These are phyloP conservation scores for Pachyrhynchus sulphureomaculatus DNA, from an alignment of 1,140 invertebrate genomes.

Conservation along the genomic window DNA sequence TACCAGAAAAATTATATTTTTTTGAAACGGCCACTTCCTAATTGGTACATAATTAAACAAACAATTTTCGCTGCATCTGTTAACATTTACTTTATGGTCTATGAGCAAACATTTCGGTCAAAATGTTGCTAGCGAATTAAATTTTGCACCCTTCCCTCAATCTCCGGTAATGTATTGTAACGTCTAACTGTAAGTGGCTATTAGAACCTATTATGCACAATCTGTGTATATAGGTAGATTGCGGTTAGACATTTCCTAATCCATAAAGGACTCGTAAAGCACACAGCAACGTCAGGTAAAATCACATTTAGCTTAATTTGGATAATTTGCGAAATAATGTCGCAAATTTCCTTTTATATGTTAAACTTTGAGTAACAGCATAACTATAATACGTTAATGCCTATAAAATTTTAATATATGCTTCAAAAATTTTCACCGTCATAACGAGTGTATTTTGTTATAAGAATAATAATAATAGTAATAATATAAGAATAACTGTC, in stretches of 20 bases:
- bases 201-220: conserved; percentile 21
- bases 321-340: conserved; percentile 7
- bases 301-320: conserved; percentile 14
- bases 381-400: too few relatives aligned
- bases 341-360: conserved; percentile 10
- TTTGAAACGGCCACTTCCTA: too few relatives aligned
- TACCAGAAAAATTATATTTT: too few relatives aligned
- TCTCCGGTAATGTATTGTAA: conserved; percentile 21
- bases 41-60: too few relatives aligned
- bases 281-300: conserved; percentile 18
- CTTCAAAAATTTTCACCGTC: too few relatives aligned
- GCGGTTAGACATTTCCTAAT: conserved; percentile 13
- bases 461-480: too few relatives aligned
- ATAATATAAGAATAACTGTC: too few relatives aligned
- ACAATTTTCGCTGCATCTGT: not conserved
- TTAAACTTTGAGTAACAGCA: too few relatives aligned
- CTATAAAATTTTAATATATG: too few relatives aligned
- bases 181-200: conserved; percentile 20
- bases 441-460: too few relatives aligned
- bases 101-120: not conserved
- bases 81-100: not conserved
- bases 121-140: conserved; percentile 5
- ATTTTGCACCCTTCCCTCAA: conserved; percentile 1
- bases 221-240: conserved; percentile 13
- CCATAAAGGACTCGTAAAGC: conserved; percentile 11